Conservation (phyloP, 2,797 vertebrate species). For the Anniella stebbinsi region DNA sequence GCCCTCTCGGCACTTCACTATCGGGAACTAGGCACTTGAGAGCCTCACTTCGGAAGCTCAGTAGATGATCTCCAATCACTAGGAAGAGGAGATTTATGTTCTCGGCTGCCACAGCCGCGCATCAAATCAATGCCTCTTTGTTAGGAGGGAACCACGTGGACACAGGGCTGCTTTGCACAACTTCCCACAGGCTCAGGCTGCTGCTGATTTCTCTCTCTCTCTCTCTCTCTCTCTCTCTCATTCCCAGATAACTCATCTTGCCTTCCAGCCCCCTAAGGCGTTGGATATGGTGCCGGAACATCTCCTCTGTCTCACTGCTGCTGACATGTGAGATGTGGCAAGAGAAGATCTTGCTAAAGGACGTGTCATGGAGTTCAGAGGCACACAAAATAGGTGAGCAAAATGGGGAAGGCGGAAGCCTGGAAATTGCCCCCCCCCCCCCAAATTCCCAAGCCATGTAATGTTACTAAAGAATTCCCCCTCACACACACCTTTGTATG, state of each 20-base stretch:
- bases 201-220: neutral
- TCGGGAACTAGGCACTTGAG: neutral
- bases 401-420: neutral
- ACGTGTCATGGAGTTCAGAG: slow-evolving; percentile 29
- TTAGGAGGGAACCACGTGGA: slow-evolving; percentile 55
- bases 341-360: slow-evolving; percentile 52
- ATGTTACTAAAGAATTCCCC: neutral
- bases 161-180: slow-evolving; percentile 64
- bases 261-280: slow-evolving; percentile 45
- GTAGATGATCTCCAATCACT: slow-evolving; percentile 55
- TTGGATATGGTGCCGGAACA: slow-evolving; percentile 49
- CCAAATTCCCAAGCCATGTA: rapidly evolving
- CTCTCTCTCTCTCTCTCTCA: neutral
- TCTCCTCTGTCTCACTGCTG: slow-evolving; percentile 49
- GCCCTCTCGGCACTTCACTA: neutral
- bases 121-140: slow-evolving; percentile 67
- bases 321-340: slow-evolving; percentile 62
- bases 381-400: too few relatives aligned
- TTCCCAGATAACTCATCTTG: slow-evolving; percentile 66
- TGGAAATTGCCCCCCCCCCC: neutral
- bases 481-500: neutral
- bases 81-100: slow-evolving; percentile 18
- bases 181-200: slow-evolving; percentile 44
- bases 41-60: slow-evolving; percentile 34
- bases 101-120: slow-evolving; percentile 51